Conservation (phyloP, 2,888 invertebrate species). For the Callyntrura sp. region DNA sequence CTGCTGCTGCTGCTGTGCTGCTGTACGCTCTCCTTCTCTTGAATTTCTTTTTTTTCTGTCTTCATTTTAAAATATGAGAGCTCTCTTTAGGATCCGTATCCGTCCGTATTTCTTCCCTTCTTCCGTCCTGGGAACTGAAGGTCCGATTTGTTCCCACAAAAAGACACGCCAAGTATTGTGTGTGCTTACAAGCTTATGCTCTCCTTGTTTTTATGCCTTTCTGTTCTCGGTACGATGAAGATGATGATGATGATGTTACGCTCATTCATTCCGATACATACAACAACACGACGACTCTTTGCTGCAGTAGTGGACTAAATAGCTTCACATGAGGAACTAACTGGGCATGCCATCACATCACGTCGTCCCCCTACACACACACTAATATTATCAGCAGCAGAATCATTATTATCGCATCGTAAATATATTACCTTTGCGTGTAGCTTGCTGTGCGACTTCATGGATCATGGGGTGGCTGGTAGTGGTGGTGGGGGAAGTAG, state of each 20-base stretch:
- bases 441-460: background rate
- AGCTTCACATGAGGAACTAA: background rate
- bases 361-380: background rate
- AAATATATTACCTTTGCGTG: background rate
- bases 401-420: background rate
- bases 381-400: background rate
- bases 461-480: background rate
- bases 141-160: conserved; percentile 76
- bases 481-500: background rate
- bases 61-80: conserved; percentile 23
- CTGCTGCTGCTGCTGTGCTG: background rate
- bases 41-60: background rate
- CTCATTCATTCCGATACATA: conserved; percentile 71
- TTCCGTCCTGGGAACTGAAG: conserved; percentile 73
- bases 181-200: conserved; percentile 37
- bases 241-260: conserved; percentile 6
- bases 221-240: background rate
- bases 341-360: conserved; percentile 56
- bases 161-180: conserved; percentile 45
- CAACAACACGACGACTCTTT: no score
- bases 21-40: background rate
- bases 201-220: background rate
- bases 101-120: conserved; percentile 46
- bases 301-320: background rate
- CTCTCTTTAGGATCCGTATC: conserved; percentile 31